Evolutionary conservation across 2,797 vertebrate species (phyloP), one percentile per base, ranked within the genome.

Genomic region (Trachops cirrhosus): DNA sequence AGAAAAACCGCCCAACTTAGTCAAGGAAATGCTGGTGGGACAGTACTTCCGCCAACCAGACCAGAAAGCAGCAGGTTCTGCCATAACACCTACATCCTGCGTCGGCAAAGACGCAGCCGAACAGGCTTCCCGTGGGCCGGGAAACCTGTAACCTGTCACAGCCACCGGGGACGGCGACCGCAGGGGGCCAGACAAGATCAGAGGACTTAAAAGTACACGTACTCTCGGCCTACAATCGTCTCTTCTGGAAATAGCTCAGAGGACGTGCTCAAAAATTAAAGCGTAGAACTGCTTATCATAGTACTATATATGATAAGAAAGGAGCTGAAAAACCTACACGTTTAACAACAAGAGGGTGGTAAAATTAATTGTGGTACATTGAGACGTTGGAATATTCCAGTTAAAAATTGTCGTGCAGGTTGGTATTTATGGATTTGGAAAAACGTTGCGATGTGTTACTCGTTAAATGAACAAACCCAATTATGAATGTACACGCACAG

Each of bases 161-260:
- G 26, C 22, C 19, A 3, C 34, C 0, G 4, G 6, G 5, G 4
- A 5, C 0, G 29, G 41, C 24, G 46, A 0, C 9, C 64, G 7
- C 82, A 32, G n/a, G 22, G 18, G 39, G 10, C 26, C 3, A 12
- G 32, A 18, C 7, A 26, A 57, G 1, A 4, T 18, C 37, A 7
- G 70, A 52, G 89, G 50, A 68, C 2, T 50, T 48, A 5, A 41
- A 10, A 1, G 9, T 29, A 26, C 16, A 3, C 22, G 10, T 14
- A 21, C 2, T 39, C 29, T 88, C 37, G 12, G 50, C 14, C 70
- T 26, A 92, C 48, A 94, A 34, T 74, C 29, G 74, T 59, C 59
- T 86, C 78, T 64, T 67, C 46, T 39, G 52, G 34, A 91, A 95
- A 90, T 71, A 73, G 54, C 39, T 82, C 46, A 18, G 59, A 62